Evolutionary conservation across 2,888 invertebrate species (phyloP).

Genomic region (Molorchus minor): DNA sequence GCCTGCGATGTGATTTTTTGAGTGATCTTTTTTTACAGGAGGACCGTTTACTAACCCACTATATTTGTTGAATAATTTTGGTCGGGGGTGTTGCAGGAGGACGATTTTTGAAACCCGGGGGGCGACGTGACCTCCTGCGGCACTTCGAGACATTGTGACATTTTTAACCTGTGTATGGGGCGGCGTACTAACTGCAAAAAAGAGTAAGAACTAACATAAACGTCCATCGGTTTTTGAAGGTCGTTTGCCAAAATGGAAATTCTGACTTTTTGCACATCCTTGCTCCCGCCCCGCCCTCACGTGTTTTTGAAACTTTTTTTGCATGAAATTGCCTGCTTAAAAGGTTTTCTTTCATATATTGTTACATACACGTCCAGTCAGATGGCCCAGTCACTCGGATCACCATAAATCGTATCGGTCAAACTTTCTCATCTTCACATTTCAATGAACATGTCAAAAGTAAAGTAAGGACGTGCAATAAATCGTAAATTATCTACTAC

Average conservation of each 20-base stretch:
- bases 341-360: slow-evolving; percentile 66
- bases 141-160: slow-evolving; percentile 77
- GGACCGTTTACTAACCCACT: slow-evolving; percentile 46
- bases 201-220: slow-evolving; percentile 63
- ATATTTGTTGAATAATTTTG: slow-evolving; percentile 57
- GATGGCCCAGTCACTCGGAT: slow-evolving; percentile 24
- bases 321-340: slow-evolving; percentile 78
- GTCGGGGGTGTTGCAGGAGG: slow-evolving; percentile 61
- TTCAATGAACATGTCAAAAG: too few species aligned
- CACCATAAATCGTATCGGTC: too few species aligned
- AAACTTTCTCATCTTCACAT: too few species aligned
- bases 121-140: slow-evolving; percentile 60
- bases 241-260: slow-evolving; percentile 67
- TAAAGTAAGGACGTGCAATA: neutral
- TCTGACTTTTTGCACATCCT: slow-evolving; percentile 71
- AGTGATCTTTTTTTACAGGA: slow-evolving; percentile 63
- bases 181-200: slow-evolving; percentile 71
- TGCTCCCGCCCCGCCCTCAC: slow-evolving; percentile 71
- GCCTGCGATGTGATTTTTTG: slow-evolving; percentile 59
- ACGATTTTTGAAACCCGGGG: slow-evolving; percentile 63
- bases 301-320: slow-evolving; percentile 63
- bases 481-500: neutral
- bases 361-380: slow-evolving; percentile 53
- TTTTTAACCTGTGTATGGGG: slow-evolving; percentile 89
- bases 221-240: slow-evolving; percentile 75